Evolutionary conservation across 2,888 invertebrate genomes (phyloP).

Genomic region (Diaprepes abbreviatus): DNA sequence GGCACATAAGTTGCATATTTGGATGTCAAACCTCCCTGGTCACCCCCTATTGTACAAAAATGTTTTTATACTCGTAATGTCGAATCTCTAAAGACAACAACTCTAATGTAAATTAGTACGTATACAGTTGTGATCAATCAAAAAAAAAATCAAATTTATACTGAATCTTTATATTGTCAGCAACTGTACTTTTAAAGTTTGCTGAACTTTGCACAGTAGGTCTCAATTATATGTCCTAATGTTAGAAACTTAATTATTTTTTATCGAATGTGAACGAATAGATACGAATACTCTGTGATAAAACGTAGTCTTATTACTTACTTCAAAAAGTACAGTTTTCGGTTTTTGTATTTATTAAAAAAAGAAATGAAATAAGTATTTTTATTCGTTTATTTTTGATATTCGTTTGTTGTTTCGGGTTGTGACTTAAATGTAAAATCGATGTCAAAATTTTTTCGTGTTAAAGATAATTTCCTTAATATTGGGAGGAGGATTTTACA

Average conservation of each 20-base stretch:
- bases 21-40: too few relatives aligned
- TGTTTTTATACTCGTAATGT: not conserved
- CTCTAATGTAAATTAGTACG: not conserved
- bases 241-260: not conserved
- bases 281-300: constrained; percentile 39
- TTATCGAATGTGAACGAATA: constrained; percentile 8
- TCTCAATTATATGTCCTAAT: too few relatives aligned
- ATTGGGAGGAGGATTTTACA: too few relatives aligned
- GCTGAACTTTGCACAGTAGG: too few relatives aligned
- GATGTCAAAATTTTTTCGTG: not conserved
- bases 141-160: not conserved
- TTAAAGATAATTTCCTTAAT: too few relatives aligned
- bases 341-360: not conserved
- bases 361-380: not conserved
- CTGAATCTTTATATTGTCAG: not conserved
- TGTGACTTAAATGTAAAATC: not conserved
- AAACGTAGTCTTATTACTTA: not conserved
- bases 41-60: not conserved
- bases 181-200: not conserved
- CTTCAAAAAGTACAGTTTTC: constrained; percentile 11
- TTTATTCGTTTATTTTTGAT: constrained; percentile 13
- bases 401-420: not conserved
- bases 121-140: not conserved
- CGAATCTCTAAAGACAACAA: not conserved
- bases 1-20: too few relatives aligned